Evolutionary conservation across 2,888 invertebrate species (phyloP).

Genomic region (Sarcophaga subvicina): DNA sequence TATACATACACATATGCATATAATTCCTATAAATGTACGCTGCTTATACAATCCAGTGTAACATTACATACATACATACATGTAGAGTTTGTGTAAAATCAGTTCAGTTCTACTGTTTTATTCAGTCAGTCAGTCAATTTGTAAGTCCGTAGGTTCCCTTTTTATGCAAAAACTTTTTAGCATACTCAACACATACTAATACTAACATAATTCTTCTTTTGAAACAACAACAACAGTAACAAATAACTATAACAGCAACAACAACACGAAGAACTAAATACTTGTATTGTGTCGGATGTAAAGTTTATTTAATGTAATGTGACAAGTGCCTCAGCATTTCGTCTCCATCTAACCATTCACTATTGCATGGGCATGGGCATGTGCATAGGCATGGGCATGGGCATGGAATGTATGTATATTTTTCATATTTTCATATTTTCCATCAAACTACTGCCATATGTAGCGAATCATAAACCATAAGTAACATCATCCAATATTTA

Average conservation of each 20-base stretch:
- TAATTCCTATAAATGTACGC: too few relatives aligned
- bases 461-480: too few relatives aligned
- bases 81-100: too few relatives aligned
- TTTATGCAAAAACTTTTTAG: slow-evolving; percentile 59
- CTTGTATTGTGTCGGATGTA: slow-evolving; percentile 52
- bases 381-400: background rate
- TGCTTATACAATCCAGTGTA: too few relatives aligned
- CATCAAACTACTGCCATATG: too few relatives aligned
- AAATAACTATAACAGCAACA: slow-evolving; percentile 27
- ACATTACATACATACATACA: too few relatives aligned
- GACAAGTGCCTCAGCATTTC: slow-evolving; percentile 56
- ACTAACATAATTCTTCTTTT: slow-evolving; percentile 45
- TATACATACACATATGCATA: too few relatives aligned
- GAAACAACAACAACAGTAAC: slow-evolving; percentile 9
- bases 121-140: slow-evolving; percentile 46
- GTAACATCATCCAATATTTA: too few relatives aligned
- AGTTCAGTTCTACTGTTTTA: slow-evolving; percentile 5
- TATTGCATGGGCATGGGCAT: background rate
- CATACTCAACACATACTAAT: slow-evolving; percentile 46
- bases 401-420: too few relatives aligned
- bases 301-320: slow-evolving; percentile 66
- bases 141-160: slow-evolving; percentile 41
- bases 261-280: slow-evolving; percentile 13
- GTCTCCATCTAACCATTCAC: slow-evolving; percentile 26
- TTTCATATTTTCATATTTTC: too few relatives aligned